These are phyloP conservation scores for Tautogolabrus adspersus DNA, from an alignment of 2,113 vertebrate genomes.

Conservation along the genomic window DNA sequence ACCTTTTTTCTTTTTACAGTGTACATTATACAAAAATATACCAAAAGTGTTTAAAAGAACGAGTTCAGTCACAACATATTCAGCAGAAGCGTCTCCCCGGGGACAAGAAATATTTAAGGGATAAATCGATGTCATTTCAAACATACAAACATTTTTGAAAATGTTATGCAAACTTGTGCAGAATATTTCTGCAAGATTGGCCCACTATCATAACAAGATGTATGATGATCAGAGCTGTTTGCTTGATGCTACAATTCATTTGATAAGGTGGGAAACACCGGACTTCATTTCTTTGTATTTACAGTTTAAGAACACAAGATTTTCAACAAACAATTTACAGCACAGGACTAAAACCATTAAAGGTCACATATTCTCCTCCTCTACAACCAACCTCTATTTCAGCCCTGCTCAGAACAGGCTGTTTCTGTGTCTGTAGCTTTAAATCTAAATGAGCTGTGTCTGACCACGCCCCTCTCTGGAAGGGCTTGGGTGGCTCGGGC, in stretches of 20 bases:
- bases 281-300: constrained; percentile 63
- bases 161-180: constrained; percentile 1
- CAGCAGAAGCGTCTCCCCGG: constrained; percentile 50
- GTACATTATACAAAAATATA: constrained; percentile 93
- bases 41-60: constrained; percentile 90
- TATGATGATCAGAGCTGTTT: not conserved
- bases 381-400: too few relatives aligned
- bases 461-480: too few relatives aligned
- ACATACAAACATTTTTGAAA: not conserved
- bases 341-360: not conserved
- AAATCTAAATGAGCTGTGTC: too few relatives aligned
- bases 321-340: constrained; percentile 44
- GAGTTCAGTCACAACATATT: constrained; percentile 82
- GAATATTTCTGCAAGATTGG: constrained; percentile 3
- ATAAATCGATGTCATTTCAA: too few relatives aligned
- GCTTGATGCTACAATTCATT: constrained; percentile 45
- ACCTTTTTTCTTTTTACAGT: constrained; percentile 84
- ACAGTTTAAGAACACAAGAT: constrained; percentile 68
- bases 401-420: too few relatives aligned
- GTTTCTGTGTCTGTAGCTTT: too few relatives aligned
- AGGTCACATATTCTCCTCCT: too few relatives aligned
- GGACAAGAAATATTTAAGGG: not conserved
- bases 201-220: not conserved
- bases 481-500: too few relatives aligned
- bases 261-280: constrained; percentile 18